Percentiles rank a stretch among this genome's conserved stretches.
Conservation (phyloP, 2,113 vertebrate species). For the Cacatua alba region DNA sequence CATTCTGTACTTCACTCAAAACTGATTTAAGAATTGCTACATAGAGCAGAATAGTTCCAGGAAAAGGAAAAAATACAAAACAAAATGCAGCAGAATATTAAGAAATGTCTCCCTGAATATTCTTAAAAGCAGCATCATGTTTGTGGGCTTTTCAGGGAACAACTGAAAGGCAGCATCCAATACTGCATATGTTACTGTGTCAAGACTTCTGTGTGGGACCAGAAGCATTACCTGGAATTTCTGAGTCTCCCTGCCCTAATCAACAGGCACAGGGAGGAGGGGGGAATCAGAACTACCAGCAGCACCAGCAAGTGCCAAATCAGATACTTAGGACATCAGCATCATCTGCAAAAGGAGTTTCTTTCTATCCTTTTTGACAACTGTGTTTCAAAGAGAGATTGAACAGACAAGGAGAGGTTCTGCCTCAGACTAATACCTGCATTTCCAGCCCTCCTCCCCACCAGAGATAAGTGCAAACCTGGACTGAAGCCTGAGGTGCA, state of each 20-base stretch:
- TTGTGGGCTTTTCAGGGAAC: neutral
- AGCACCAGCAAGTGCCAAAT: neutral
- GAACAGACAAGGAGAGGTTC: neutral
- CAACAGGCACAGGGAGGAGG: neutral
- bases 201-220: neutral
- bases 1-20: neutral
- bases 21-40: accelerated
- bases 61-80: neutral
- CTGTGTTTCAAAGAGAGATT: neutral
- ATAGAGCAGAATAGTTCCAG: neutral
- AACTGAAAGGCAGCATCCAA: neutral
- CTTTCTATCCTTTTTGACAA: neutral
- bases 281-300: neutral
- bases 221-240: neutral
- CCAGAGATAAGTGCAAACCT: neutral
- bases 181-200: accelerated
- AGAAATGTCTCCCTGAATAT: neutral
- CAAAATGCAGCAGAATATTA: neutral
- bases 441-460: neutral
- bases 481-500: neutral
- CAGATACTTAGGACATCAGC: neutral
- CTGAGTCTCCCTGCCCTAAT: neutral
- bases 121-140: neutral
- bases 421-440: neutral
- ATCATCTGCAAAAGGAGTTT: neutral